phyloP scores from a whole-genome alignment of 1,140 invertebrate genomes.

The Cotesia glomerata region DNA sequence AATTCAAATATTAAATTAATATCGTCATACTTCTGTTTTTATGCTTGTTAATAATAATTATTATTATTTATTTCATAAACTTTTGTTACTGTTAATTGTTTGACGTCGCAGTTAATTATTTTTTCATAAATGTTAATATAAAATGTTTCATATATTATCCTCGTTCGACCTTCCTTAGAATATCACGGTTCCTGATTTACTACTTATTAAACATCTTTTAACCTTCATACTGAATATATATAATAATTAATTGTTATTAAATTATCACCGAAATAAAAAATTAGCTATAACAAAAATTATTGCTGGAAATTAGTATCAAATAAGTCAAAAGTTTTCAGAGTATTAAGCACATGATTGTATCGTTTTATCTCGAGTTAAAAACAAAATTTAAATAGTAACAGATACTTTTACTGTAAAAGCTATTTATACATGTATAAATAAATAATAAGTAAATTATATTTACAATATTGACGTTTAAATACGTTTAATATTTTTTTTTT shows the following conservation, averaged over 20 bases:
- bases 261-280: background rate
- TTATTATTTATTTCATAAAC: background rate
- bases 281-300: background rate
- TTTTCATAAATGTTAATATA: background rate
- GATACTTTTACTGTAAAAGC: too few species aligned
- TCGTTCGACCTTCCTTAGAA: background rate
- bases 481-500: too few species aligned
- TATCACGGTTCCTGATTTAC: background rate
- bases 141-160: background rate
- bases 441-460: too few species aligned
- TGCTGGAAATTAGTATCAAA: background rate
- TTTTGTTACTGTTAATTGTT: background rate
- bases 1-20: slow-evolving; percentile 9
- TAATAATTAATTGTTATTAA: background rate
- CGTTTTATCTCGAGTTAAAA: too few species aligned
- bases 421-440: too few species aligned
- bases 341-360: too few species aligned
- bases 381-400: too few species aligned
- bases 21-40: background rate
- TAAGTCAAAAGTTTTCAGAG: too few species aligned
- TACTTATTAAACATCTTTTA: background rate
- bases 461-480: too few species aligned
- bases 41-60: background rate
- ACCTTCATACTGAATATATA: background rate
- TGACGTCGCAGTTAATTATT: background rate